phyloP scores from a whole-genome alignment of 2,113 vertebrate genomes.

The Excalfactoria chinensis region DNA sequence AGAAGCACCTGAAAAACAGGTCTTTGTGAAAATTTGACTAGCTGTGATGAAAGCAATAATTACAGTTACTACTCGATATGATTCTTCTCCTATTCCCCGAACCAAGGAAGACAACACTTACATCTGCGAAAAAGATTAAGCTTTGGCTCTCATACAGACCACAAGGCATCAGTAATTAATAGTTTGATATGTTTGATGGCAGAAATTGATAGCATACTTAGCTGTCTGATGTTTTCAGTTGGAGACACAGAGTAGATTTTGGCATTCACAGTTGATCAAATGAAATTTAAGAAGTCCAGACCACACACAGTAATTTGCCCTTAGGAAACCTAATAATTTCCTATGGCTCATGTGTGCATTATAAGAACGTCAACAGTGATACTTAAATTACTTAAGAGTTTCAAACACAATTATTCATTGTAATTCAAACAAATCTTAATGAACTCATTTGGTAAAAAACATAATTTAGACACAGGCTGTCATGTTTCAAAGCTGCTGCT shows the following conservation, averaged over 20 bases:
- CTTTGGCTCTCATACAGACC: background rate
- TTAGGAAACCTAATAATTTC: background rate
- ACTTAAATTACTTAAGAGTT: background rate
- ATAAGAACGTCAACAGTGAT: background rate
- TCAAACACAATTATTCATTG: background rate
- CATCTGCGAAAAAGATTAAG: background rate
- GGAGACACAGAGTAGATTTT: background rate
- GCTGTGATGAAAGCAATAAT: background rate
- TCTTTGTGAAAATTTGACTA: background rate
- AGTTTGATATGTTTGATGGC: background rate
- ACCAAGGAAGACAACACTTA: background rate
- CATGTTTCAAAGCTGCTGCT: background rate
- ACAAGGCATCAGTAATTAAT: background rate
- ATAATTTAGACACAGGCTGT: background rate
- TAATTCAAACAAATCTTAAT: background rate
- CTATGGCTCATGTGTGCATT: background rate
- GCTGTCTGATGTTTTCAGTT: background rate
- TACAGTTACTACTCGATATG: background rate
- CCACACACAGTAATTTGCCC: background rate
- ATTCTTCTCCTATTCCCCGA: background rate
- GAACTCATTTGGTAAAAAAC: background rate
- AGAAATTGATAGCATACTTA: background rate
- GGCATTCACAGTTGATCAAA: background rate
- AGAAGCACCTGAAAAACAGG: slow-evolving; percentile 86
- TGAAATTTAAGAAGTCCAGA: background rate